Conservation (phyloP, 2,888 invertebrate genomes). For the Cerceris ruficornis region DNA sequence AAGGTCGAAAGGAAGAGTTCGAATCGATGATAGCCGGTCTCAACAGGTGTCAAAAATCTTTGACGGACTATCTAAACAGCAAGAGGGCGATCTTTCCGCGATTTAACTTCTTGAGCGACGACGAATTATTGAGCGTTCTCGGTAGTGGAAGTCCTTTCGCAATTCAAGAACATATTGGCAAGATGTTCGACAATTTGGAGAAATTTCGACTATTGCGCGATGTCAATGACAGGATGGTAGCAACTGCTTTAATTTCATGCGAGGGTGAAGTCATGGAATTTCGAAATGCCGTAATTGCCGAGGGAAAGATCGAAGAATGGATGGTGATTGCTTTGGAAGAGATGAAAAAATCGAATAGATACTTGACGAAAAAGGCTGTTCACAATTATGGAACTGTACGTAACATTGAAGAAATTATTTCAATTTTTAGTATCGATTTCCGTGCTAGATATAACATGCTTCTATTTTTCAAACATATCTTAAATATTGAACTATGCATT, state of each 20-base stretch:
- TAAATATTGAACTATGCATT: no score
- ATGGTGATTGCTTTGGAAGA: conserved; percentile 93
- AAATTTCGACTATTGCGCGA: conserved; percentile 88
- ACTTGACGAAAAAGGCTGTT: conserved; percentile 93
- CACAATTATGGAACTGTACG: conserved; percentile 91
- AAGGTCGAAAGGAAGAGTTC: conserved; percentile 90
- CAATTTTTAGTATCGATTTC: no score
- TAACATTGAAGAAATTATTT: neutral
- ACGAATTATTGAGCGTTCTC: conserved; percentile 93
- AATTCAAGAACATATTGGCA: conserved; percentile 96
- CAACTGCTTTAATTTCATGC: conserved; percentile 92
- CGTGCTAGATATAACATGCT: no score
- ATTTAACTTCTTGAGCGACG: conserved; percentile 97
- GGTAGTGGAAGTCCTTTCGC: conserved; percentile 92
- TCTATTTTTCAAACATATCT: no score
- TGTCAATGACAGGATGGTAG: conserved; percentile 86
- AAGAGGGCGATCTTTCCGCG: conserved; percentile 94
- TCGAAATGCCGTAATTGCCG: conserved; percentile 86
- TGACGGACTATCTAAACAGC: conserved; percentile 94
- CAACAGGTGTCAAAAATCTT: conserved; percentile 95
- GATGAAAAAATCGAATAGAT: conserved; percentile 93
- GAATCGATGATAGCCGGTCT: conserved; percentile 88
- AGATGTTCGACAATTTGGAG: conserved; percentile 97
- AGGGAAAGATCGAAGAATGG: conserved; percentile 95
- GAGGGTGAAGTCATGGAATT: conserved; percentile 96